phyloP scores from a whole-genome alignment of 2,888 invertebrate species.

The Drosophila acutilabella region DNA sequence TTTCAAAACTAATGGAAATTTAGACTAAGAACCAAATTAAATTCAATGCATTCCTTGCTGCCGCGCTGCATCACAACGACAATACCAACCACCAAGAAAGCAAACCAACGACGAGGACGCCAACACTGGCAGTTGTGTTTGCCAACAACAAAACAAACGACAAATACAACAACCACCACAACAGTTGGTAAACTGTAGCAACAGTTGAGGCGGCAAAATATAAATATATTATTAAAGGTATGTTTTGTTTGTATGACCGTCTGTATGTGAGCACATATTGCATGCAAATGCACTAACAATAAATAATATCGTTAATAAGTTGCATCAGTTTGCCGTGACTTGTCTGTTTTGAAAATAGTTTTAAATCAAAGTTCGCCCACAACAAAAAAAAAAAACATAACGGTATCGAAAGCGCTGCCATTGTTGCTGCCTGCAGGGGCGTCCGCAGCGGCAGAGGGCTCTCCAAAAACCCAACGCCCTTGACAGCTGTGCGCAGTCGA shows the following conservation, averaged over 20 bases:
- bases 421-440: conserved; percentile 17
- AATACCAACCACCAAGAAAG: conserved; percentile 31
- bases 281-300: conserved; percentile 5
- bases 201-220: conserved; percentile 66
- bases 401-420: conserved; percentile 38
- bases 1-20: conserved; percentile 25
- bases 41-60: conserved; percentile 60
- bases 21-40: conserved; percentile 45
- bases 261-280: conserved; percentile 1
- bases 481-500: conserved; percentile 52
- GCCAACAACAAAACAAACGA: conserved; percentile 28
- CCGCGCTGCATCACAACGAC: conserved; percentile 35
- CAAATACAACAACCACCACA: conserved; percentile 26
- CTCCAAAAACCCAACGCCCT: conserved; percentile 62
- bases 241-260: conserved; percentile 3
- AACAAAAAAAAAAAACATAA: conserved; percentile 42
- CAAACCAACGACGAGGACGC: conserved; percentile 34
- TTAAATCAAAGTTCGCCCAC: conserved; percentile 39
- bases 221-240: conserved; percentile 54
- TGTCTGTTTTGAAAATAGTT: conserved; percentile 18
- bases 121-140: conserved; percentile 29
- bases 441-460: neutral
- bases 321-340: neutral
- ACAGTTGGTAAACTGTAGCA: conserved; percentile 40
- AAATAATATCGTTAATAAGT: neutral